Conservation (phyloP, 1,140 invertebrate species). For the Psix sp. region DNA sequence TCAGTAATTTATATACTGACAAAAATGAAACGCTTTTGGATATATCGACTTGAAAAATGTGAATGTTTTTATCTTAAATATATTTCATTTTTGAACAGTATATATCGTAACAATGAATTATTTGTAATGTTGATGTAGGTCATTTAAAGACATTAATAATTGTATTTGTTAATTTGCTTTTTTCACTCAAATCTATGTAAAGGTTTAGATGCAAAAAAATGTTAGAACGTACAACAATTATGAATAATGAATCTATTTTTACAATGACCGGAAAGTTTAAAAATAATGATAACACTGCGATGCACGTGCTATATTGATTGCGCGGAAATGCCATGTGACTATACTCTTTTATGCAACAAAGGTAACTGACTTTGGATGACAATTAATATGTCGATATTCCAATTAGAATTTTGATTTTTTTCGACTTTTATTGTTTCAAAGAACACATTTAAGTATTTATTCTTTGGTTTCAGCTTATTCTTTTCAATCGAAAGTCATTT, state of each 20-base stretch:
- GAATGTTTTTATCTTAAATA: no score
- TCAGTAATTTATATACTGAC: no score
- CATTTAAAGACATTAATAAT: no score
- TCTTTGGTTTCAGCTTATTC: neutral
- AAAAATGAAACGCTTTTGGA: no score
- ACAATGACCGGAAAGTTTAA: neutral
- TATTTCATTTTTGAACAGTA: no score
- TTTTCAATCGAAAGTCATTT: neutral
- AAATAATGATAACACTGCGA: slow-evolving; percentile 5
- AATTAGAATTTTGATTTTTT: slow-evolving; percentile 11
- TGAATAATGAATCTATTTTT: slow-evolving; percentile 1
- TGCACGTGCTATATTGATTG: slow-evolving; percentile 13
- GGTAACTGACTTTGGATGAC: slow-evolving; percentile 14
- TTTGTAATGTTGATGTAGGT: no score
- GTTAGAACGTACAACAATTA: neutral
- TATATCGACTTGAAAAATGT: no score
- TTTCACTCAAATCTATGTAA: no score
- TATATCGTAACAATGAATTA: no score
- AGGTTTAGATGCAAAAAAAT: no score
- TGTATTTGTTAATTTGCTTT: no score
- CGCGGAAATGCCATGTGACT: slow-evolving; percentile 1
- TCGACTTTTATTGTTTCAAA: neutral
- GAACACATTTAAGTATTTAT: neutral
- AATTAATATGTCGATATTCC: slow-evolving; percentile 10
- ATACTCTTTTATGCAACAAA: slow-evolving; percentile 7